Base-by-base conservation (phyloP, 2,888 invertebrate species). In the Plutella xylostella region DNA sequence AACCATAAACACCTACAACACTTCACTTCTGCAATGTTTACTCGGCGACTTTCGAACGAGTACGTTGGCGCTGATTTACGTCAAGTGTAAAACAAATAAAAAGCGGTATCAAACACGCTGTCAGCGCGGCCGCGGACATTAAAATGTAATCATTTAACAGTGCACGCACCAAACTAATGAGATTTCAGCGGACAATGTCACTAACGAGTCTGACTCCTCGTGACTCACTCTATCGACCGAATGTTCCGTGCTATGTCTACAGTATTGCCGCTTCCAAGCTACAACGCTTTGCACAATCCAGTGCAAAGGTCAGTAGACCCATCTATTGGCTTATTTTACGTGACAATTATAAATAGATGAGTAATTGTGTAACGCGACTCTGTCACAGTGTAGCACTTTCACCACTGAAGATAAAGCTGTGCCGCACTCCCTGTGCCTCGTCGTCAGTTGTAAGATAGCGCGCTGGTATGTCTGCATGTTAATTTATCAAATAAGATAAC, bases 401-500 rank as follows among this genome's bases (percentile, higher is more conserved):
- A 55, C 57, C 59, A 56, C 58, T 58, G 61, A 57, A 69, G 74
- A 77, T 77, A 74, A 71, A 63, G 75, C 71, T 75, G n/a, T 61
- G 60, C 68, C 60, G 62, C 66, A 67, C 68, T 72, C 73, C 75
- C 72, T 73, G 68, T 58, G 60, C 55, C n/a, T n/a, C 58, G 63
- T 62, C 68, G 72, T 65, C 73, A 69, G 65, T 61, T 14, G 15
- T 60, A 57, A 72, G 77, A 80, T 75, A 75, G 57, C 58, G 55
- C 56, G n/a, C n/a, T n/a, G n/a, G n/a, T n/a, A n/a, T n/a, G n/a
- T n/a, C 66, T 65, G 18, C 72, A 69, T 72, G 65, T 71, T 68
- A 71, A 75, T 68, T 74, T 80, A 82, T 82, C 80, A 77, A 72
- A 72, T 70, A 54, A 73, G 82, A 83, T 82, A 83, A 79, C 69